A percentile compares a stretch with the other conserved stretches of the same genome.
phyloP scores from a whole-genome alignment of 1,140 invertebrate species.

The Copidosoma floridanum region DNA sequence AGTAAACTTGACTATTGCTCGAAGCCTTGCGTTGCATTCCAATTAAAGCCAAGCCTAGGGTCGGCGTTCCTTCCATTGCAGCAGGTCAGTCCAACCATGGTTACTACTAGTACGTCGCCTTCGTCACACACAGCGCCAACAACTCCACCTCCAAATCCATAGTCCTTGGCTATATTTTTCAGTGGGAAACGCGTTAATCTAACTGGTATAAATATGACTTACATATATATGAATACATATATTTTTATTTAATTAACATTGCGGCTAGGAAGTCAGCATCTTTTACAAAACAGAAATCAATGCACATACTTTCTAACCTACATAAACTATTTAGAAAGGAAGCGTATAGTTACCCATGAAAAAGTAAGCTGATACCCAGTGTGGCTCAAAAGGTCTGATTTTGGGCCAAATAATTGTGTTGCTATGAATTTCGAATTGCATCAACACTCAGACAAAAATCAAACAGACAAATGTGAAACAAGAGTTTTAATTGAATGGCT shows the following conservation, averaged over 20 bases:
- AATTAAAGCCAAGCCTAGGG: conserved; percentile 75
- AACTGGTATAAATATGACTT: conserved; percentile 36
- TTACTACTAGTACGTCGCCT: conserved; percentile 42
- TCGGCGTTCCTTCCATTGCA: conserved; percentile 80
- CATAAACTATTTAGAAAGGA: conserved; percentile 36
- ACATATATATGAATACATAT: conserved; percentile 29
- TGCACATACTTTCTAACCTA: conserved; percentile 21
- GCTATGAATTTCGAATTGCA: conserved; percentile 36
- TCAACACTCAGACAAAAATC: conserved; percentile 12
- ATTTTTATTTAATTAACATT: conserved; percentile 41
- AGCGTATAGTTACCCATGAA: conserved; percentile 42
- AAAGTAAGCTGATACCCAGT: conserved; percentile 37
- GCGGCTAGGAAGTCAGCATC: conserved; percentile 41
- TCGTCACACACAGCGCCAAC: conserved; percentile 52
- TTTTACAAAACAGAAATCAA: conserved; percentile 23
- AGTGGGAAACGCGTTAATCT: conserved; percentile 41
- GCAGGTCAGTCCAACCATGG: conserved; percentile 49
- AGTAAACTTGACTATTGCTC: conserved; percentile 54
- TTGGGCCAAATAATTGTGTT: conserved; percentile 36
- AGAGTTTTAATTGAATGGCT: conserved; percentile 25
- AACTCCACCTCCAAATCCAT: conserved; percentile 58
- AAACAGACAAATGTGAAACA: conserved; percentile 9
- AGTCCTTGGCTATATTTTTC: conserved; percentile 46
- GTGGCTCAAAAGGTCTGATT: conserved; percentile 19
- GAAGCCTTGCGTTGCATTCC: conserved; percentile 71